Evolutionary conservation across 2,888 invertebrate species (phyloP).

Genomic region (Microplitis deprimator): DNA sequence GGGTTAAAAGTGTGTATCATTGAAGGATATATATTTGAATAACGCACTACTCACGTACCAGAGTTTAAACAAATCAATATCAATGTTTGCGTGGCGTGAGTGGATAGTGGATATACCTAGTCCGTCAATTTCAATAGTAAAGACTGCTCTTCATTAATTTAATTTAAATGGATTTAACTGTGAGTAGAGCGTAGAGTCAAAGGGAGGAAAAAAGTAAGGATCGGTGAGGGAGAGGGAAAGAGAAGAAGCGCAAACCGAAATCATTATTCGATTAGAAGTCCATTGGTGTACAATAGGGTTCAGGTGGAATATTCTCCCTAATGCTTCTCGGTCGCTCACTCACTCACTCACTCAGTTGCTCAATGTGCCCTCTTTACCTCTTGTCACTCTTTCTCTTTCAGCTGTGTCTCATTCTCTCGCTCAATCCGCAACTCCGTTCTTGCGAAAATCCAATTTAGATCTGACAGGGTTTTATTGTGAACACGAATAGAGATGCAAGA

Average conservation of each 20-base stretch:
- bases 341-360: slow-evolving; percentile 7
- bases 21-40: slow-evolving; percentile 26
- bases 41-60: slow-evolving; percentile 21
- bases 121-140: slow-evolving; percentile 42
- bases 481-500: slow-evolving; percentile 36
- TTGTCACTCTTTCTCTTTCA: slow-evolving; percentile 1
- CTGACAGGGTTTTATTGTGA: slow-evolving; percentile 38
- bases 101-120: slow-evolving; percentile 36
- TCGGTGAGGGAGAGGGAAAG: slow-evolving; percentile 9
- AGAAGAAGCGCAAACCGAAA: slow-evolving; percentile 19
- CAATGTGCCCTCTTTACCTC: neutral
- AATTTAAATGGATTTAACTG: slow-evolving; percentile 43
- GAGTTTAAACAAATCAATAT: slow-evolving; percentile 49
- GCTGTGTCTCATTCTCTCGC: slow-evolving; percentile 10
- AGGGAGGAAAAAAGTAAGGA: slow-evolving; percentile 37
- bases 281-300: slow-evolving; percentile 35
- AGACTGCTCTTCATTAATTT: slow-evolving; percentile 55
- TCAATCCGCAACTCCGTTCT: slow-evolving; percentile 35
- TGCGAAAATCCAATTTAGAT: slow-evolving; percentile 40
- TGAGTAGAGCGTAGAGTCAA: slow-evolving; percentile 31
- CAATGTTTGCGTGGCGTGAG: slow-evolving; percentile 51
- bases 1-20: neutral
- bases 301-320: slow-evolving; percentile 31
- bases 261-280: slow-evolving; percentile 43
- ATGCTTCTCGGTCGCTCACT: slow-evolving; percentile 18